Conservation (phyloP, 2,113 vertebrate species). For the Trematomus loennbergii region DNA sequence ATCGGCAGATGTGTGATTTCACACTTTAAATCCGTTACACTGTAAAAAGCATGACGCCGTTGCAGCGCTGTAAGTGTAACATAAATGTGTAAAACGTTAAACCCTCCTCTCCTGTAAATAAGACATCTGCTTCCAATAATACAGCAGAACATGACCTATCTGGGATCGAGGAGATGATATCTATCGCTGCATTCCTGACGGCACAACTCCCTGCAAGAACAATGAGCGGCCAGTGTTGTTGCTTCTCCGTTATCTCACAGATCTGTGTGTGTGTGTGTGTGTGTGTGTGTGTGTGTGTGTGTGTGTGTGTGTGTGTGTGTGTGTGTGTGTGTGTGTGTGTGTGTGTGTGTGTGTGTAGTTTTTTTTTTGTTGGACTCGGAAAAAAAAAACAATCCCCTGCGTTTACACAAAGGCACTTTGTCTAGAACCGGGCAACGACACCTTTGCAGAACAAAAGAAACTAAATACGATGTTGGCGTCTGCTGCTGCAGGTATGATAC, state of each 20-base stretch:
- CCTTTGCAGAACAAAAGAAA: conserved; percentile 71
- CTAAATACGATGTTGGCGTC: conserved; percentile 48
- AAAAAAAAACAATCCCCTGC: conserved; percentile 60
- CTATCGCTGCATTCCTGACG: conserved; percentile 73
- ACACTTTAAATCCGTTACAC: neutral
- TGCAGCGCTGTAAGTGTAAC: conserved; percentile 11
- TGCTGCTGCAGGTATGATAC: conserved; percentile 44
- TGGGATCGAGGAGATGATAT: conserved; percentile 65
- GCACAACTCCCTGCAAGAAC: conserved; percentile 66
- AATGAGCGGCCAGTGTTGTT: conserved; percentile 72
- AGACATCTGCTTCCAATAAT: conserved; percentile 78
- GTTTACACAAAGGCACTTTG: conserved; percentile 72
- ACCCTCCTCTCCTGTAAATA: conserved; percentile 36
- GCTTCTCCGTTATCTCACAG: conserved; percentile 55
- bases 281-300: neutral
- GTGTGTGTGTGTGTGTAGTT: neutral
- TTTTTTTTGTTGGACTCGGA: conserved; percentile 21
- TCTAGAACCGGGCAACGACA: conserved; percentile 59
- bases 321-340: neutral
- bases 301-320: conserved; percentile 3
- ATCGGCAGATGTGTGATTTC: neutral
- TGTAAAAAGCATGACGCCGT: neutral
- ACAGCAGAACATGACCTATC: conserved; percentile 54
- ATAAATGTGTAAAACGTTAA: conserved; percentile 38
- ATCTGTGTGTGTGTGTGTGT: conserved; percentile 68